phyloP scores from a whole-genome alignment of 2,888 invertebrate genomes.

The Eremobia ochroleuca region DNA sequence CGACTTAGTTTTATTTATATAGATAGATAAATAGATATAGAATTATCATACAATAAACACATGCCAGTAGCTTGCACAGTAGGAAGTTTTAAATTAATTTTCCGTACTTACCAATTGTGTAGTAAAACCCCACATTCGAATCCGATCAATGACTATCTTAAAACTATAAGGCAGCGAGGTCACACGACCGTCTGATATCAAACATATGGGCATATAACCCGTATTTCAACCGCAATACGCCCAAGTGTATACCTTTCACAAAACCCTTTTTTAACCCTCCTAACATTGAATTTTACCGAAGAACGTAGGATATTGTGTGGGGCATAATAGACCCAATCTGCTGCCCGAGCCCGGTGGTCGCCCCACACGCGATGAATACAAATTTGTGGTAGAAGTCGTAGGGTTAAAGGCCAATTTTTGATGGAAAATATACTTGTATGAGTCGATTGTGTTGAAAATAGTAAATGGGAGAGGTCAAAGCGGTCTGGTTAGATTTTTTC shows the following conservation, averaged over 20 bases:
- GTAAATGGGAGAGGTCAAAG: conserved; percentile 37
- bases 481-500: conserved; percentile 26
- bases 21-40: not conserved
- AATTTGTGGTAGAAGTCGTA: conserved; percentile 59
- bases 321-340: conserved; percentile 73
- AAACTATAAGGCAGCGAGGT: conserved; percentile 32
- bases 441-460: conserved; percentile 50
- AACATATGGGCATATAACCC: conserved; percentile 49
- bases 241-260: conserved; percentile 58
- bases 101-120: not conserved
- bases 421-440: conserved; percentile 59
- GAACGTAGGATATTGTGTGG: conserved; percentile 71
- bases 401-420: conserved; percentile 63
- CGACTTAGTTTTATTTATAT: not conserved
- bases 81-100: not conserved
- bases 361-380: conserved; percentile 68
- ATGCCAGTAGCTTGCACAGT: not conserved
- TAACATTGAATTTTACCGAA: conserved; percentile 74
- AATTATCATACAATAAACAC: not conserved
- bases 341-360: conserved; percentile 62
- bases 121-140: conserved; percentile 1
- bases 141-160: conserved; percentile 37
- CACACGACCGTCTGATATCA: conserved; percentile 37
- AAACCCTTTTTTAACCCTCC: conserved; percentile 70
- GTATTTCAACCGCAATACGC: conserved; percentile 57